phyloP scores from a whole-genome alignment of 2,797 vertebrate species.

The Tokudaia tokunoshimensis region DNA sequence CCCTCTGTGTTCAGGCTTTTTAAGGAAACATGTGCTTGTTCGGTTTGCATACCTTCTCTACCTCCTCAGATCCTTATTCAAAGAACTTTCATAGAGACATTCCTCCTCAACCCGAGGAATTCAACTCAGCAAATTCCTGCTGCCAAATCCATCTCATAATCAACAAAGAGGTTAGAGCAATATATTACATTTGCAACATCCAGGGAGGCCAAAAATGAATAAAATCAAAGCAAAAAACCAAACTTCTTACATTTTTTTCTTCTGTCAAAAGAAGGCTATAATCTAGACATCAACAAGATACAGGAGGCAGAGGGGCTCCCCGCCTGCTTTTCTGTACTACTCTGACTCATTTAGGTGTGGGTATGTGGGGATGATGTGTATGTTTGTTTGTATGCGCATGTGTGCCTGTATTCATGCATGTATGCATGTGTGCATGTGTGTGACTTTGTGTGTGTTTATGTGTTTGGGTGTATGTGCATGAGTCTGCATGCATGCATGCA shows the following conservation, averaged over 20 bases:
- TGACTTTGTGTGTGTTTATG: not conserved
- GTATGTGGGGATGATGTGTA: not conserved
- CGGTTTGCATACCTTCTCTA: not conserved
- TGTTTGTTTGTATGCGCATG: not conserved
- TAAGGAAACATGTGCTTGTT: constrained; percentile 38
- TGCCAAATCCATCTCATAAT: constrained; percentile 61
- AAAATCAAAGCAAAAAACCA: not conserved
- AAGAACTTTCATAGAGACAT: constrained; percentile 61
- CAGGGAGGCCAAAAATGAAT: not conserved
- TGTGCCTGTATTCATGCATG: not conserved
- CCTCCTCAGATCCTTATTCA: constrained; percentile 33
- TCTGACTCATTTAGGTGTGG: not conserved
- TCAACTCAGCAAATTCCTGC: constrained; percentile 34
- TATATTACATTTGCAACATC: not conserved
- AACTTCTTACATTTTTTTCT: constrained; percentile 7
- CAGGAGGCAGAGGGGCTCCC: not conserved
- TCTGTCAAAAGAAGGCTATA: not conserved
- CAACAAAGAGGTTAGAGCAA: constrained; percentile 11
- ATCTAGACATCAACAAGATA: not conserved
- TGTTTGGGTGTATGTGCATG: not conserved
- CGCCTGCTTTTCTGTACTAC: not conserved
- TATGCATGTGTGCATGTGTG: not conserved
- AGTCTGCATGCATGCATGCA: not conserved
- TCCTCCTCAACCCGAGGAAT: constrained; percentile 58
- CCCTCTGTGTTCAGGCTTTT: not conserved